Evolutionary conservation across 2,888 invertebrate genomes (phyloP), one percentile per base, ranked within the genome.

Genomic region (Tipula confusa): DNA sequence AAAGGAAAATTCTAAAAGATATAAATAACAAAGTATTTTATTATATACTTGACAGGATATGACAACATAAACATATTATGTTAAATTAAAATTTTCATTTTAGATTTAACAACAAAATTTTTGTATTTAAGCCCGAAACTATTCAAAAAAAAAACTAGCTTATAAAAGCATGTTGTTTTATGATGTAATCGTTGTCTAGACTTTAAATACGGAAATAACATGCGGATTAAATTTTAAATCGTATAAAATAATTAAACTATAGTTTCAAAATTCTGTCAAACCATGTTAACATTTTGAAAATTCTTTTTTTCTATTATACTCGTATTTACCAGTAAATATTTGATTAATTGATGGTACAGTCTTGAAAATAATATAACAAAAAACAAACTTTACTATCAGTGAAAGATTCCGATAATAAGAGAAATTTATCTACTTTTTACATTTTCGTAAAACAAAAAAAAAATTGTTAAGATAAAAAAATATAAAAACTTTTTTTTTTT

Each of bases 21-120:
- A n/a, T 43, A 43, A 43, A 43, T 43, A 43, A 5, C n/a, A 43
- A 43, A 43, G 43, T 43, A 15, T 43, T 43, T n/a, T 43, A 15
- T 43, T 43, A n/a, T n/a, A n/a, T 64, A 64, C 43, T 64, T 24
- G 64, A 64, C 64, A 64, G 64, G 64, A 64, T 64, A 64, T 64
- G 24, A 64, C 64, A 64, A 64, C 64, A 43, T 43, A 43, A 43
- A 43, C 43, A 24, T 64, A n/a, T n/a, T n/a, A 64, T 64, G 64
- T 24, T 64, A 64, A 24, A 64, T 64, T 64, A 24, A 64, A 24
- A 64, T 64, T 64, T 43, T 43, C 43, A 43, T 43, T 43, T 43
- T 43, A 43, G 43, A 43, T 43, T 43, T 43, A 43, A 15, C 43
- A 43, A 15, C 15, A 43, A 15, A 43, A 15, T 43, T 43, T 4